These are phyloP conservation scores for Eidolon helvum DNA, from an alignment of 2,113 vertebrate species.

Conservation along the genomic window DNA sequence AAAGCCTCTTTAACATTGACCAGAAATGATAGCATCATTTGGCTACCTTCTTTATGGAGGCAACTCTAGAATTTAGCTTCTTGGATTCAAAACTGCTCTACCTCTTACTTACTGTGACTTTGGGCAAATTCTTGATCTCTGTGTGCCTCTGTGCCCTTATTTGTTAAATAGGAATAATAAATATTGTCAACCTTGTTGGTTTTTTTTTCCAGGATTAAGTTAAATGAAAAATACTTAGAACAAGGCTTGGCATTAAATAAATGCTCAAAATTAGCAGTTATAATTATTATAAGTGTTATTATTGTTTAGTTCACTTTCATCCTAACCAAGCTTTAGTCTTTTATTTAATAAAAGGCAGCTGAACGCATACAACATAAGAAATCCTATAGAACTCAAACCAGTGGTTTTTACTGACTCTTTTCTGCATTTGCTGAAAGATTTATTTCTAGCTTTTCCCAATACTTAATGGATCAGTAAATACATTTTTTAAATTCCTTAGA, in stretches of 20 bases:
- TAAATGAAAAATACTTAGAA: constrained; percentile 31
- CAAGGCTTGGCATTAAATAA: not conserved
- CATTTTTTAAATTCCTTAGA: not conserved
- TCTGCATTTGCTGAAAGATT: not conserved
- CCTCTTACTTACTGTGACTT: not conserved
- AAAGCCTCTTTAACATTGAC: not conserved
- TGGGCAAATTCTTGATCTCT: not conserved
- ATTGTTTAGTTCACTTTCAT: not conserved
- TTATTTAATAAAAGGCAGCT: not conserved
- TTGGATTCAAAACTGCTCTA: not conserved
- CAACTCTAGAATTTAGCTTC: not conserved
- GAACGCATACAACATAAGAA: not conserved
- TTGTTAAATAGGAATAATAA: not conserved
- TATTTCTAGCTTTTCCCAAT: not conserved
- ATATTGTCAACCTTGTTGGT: not conserved
- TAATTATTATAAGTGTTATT: not conserved
- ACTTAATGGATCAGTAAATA: not conserved
- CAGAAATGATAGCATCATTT: not conserved
- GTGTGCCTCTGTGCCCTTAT: not conserved
- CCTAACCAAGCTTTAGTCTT: not conserved
- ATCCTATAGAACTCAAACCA: not conserved
- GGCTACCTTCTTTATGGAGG: not conserved
- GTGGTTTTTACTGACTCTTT: not conserved
- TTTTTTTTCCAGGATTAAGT: not conserved
- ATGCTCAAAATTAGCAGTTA: not conserved